A percentile compares a stretch with the other conserved stretches of the same genome.
phyloP scores from a whole-genome alignment of 1,140 invertebrate genomes.

The Diprion similis region DNA sequence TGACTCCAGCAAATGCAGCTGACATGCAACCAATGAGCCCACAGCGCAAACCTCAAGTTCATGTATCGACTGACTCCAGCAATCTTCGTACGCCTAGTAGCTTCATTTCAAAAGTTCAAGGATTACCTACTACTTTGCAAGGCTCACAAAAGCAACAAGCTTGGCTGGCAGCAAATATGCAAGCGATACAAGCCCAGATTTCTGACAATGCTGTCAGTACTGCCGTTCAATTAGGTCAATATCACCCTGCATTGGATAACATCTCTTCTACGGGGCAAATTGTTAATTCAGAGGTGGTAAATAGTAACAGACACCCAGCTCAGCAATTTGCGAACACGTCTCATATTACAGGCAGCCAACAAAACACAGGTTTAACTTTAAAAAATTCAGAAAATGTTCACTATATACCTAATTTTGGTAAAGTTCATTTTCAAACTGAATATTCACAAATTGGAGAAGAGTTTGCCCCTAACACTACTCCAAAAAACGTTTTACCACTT shows the following conservation, averaged over 20 bases:
- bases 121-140: background rate
- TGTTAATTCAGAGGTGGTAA: constrained; percentile 16
- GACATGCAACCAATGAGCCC: constrained; percentile 46
- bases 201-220: background rate
- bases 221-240: constrained; percentile 25
- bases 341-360: background rate
- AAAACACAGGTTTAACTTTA: background rate
- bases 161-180: background rate
- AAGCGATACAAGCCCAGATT: background rate
- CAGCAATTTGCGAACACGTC: constrained; percentile 21
- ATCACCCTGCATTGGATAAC: constrained; percentile 35
- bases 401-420: background rate
- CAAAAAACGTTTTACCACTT: background rate
- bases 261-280: constrained; percentile 27
- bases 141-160: constrained; percentile 5
- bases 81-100: constrained; percentile 57
- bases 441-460: background rate
- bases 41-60: constrained; percentile 36
- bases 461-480: background rate
- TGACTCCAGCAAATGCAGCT: constrained; percentile 50
- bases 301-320: constrained; percentile 22
- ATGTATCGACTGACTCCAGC: background rate
- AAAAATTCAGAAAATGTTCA: background rate
- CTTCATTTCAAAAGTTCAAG: constrained; percentile 46
- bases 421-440: background rate